phyloP scores from a whole-genome alignment of 2,113 vertebrate species.

The Cettia cetti region DNA sequence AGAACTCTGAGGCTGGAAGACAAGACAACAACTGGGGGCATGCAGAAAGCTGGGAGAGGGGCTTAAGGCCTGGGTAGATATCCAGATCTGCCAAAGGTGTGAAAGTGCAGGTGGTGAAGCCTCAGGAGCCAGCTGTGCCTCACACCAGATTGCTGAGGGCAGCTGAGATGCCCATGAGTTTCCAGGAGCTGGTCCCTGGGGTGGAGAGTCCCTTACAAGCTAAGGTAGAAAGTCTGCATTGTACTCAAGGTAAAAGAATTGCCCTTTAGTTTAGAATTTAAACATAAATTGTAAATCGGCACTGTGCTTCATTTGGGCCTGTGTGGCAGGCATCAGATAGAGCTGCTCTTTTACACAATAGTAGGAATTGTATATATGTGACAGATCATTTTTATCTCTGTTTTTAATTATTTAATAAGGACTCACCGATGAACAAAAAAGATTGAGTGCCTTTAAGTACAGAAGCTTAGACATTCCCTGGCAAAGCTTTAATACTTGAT shows the following conservation, averaged over 20 bases:
- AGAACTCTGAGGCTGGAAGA: too few relatives aligned
- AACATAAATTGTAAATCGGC: background rate
- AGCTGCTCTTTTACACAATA: background rate
- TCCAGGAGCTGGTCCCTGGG: rapidly evolving
- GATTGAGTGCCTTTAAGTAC: background rate
- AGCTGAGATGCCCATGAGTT: rapidly evolving
- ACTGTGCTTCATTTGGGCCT: background rate
- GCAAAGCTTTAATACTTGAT: constrained; percentile 34
- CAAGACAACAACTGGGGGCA: too few relatives aligned
- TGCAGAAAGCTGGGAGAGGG: background rate
- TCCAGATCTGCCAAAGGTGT: background rate
- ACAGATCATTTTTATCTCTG: background rate
- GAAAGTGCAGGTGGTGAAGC: background rate
- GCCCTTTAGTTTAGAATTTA: background rate
- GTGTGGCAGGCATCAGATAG: background rate
- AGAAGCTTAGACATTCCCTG: background rate
- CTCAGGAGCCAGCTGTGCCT: background rate
- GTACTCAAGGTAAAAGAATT: background rate
- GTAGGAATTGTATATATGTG: background rate
- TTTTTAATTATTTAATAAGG: constrained; percentile 6
- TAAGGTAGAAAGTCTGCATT: background rate
- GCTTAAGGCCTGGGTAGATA: background rate
- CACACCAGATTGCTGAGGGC: background rate
- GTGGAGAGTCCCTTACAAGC: background rate
- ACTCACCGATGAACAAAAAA: background rate